Evolutionary conservation across 2,797 vertebrate species (phyloP).

Genomic region (Mormyrops attenuatus): DNA sequence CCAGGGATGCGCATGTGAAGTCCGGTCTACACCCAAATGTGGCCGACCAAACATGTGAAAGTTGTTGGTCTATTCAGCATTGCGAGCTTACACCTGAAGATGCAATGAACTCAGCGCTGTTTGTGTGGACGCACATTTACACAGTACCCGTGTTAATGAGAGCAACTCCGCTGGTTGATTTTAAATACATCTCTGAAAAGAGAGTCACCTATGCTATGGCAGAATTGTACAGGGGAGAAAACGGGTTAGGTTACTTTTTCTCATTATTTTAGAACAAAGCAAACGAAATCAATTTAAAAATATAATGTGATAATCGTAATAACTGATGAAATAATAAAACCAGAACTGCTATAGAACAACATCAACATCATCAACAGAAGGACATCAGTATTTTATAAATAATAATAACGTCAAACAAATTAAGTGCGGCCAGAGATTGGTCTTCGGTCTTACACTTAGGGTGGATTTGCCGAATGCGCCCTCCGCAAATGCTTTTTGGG

Average conservation of each 20-base stretch:
- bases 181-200: constrained; percentile 39
- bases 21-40: background rate
- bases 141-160: constrained; percentile 13
- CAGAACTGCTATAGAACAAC: background rate
- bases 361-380: background rate
- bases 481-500: constrained; percentile 99
- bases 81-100: background rate
- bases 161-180: constrained; percentile 26
- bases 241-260: background rate
- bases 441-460: constrained; percentile 43
- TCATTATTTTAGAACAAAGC: constrained; percentile 2
- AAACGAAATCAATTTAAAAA: background rate
- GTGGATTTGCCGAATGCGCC: constrained; percentile 73
- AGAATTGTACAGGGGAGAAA: constrained; percentile 24
- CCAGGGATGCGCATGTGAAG: background rate
- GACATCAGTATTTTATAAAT: background rate
- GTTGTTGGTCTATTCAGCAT: background rate
- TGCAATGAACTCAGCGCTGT: background rate
- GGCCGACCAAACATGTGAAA: background rate
- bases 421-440: constrained; percentile 53
- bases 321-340: background rate
- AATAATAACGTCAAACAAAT: constrained; percentile 22
- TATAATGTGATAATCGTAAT: constrained; percentile 26
- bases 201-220: constrained; percentile 35
- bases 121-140: constrained; percentile 33